These are phyloP conservation scores for Hormiphora californensis DNA, from an alignment of 37 sponge, comb jelly and placozoan species.

Conservation along the genomic window DNA sequence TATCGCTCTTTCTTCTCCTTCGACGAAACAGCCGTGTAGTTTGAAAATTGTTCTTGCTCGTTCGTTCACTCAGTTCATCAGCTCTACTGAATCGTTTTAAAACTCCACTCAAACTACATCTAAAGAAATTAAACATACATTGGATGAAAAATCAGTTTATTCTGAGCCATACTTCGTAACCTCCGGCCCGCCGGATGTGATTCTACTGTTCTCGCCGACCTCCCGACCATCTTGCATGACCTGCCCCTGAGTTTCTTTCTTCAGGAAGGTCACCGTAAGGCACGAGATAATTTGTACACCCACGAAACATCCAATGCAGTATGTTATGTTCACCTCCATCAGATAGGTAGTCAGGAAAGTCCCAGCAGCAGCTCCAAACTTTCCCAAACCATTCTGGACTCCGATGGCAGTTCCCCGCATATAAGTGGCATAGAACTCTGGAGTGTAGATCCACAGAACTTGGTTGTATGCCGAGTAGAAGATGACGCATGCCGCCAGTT, in stretches of 20 bases:
- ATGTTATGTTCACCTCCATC: no score
- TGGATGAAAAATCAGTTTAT: no score
- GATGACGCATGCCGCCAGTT: not conserved
- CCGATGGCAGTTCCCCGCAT: conserved; percentile 41
- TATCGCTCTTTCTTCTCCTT: no score
- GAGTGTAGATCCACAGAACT: conserved; percentile 40
- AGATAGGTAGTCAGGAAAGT: conserved; percentile 41
- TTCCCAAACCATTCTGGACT: conserved; percentile 47
- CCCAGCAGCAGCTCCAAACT: conserved; percentile 28
- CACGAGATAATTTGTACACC: no score
- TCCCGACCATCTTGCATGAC: not conserved
- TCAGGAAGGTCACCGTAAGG: not conserved
- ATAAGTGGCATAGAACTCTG: conserved; percentile 49
- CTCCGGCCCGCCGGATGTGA: no score
- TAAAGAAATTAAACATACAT: no score
- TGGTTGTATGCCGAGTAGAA: not conserved
- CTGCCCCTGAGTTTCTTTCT: conserved; percentile 8
- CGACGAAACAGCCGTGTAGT: no score
- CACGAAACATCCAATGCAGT: no score
- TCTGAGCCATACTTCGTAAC: not conserved
- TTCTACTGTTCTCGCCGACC: not conserved
- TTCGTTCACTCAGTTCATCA: no score
- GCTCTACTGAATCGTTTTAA: no score
- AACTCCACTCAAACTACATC: no score
- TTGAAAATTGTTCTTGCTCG: no score